phyloP scores from a whole-genome alignment of 2,888 invertebrate species.

The Metellina segmentata region DNA sequence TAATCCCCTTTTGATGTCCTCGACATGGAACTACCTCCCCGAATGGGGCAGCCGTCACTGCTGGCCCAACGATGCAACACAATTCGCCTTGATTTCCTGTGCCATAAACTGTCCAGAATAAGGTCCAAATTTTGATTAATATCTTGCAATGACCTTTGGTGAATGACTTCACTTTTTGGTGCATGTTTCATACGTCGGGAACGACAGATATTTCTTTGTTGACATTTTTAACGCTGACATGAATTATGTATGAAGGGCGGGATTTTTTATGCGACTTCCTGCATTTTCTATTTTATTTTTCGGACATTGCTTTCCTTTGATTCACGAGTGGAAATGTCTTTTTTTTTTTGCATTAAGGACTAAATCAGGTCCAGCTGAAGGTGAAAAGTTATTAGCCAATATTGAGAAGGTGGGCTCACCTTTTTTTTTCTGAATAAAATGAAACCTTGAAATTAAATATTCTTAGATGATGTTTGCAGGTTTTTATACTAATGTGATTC shows the following conservation, averaged over 20 bases:
- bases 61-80: too few relatives aligned
- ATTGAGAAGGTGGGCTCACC: too few relatives aligned
- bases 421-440: too few relatives aligned
- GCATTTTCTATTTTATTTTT: conserved; percentile 19
- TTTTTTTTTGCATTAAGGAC: not conserved
- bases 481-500: too few relatives aligned
- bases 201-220: conserved; percentile 1
- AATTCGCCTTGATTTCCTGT: too few relatives aligned
- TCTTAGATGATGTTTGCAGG: too few relatives aligned
- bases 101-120: too few relatives aligned
- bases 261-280: conserved; percentile 28
- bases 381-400: not conserved
- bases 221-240: conserved; percentile 14
- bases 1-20: too few relatives aligned
- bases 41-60: too few relatives aligned
- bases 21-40: too few relatives aligned
- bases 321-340: not conserved
- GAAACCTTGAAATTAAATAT: too few relatives aligned
- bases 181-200: conserved; percentile 15
- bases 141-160: not conserved
- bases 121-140: not conserved
- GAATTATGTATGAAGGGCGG: conserved; percentile 53
- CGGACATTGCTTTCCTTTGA: not conserved
- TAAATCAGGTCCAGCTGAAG: not conserved
- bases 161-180: not conserved